Conservation (phyloP, 2,888 invertebrate species). For the Phyllotreta cruciferae region DNA sequence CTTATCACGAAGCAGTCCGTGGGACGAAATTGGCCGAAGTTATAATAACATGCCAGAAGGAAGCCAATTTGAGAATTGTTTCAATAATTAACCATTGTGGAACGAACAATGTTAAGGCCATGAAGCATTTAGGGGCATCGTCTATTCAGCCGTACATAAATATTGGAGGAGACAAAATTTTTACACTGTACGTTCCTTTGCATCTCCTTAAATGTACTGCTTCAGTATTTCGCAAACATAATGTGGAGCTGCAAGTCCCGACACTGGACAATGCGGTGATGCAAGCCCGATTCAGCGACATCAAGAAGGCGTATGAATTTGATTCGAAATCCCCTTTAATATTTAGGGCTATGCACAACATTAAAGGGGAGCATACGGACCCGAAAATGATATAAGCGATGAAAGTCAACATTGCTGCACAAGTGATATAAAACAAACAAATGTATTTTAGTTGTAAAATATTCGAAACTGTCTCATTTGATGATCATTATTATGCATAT, state of each 20-base stretch:
- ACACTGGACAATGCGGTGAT: not conserved
- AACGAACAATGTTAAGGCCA: conserved; percentile 25
- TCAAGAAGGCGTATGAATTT: conserved; percentile 28
- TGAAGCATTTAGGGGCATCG: conserved; percentile 23
- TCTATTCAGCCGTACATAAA: conserved; percentile 19
- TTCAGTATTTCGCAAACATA: conserved; percentile 20
- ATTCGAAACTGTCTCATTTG: conserved; percentile 27
- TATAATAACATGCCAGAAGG: not conserved
- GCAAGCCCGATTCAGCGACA: conserved; percentile 19
- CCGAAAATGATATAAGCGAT: conserved; percentile 41
- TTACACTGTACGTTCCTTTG: conserved; percentile 28
- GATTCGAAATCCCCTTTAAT: conserved; percentile 30
- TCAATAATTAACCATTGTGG: conserved; percentile 24
- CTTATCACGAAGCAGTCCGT: conserved; percentile 26
- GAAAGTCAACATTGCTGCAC: conserved; percentile 43
- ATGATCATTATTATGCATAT: no score
- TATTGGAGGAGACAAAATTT: conserved; percentile 24
- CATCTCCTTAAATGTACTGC: conserved; percentile 28
- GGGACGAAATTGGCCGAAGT: not conserved
- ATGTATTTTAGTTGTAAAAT: conserved; percentile 33
- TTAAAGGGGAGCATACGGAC: conserved; percentile 32
- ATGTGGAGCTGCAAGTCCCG: conserved; percentile 12
- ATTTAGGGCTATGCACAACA: conserved; percentile 36
- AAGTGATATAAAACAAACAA: conserved; percentile 30
- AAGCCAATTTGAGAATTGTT: conserved; percentile 5